Conservation (phyloP, 2,113 vertebrate species). For the Potamarius usumacintae region DNA sequence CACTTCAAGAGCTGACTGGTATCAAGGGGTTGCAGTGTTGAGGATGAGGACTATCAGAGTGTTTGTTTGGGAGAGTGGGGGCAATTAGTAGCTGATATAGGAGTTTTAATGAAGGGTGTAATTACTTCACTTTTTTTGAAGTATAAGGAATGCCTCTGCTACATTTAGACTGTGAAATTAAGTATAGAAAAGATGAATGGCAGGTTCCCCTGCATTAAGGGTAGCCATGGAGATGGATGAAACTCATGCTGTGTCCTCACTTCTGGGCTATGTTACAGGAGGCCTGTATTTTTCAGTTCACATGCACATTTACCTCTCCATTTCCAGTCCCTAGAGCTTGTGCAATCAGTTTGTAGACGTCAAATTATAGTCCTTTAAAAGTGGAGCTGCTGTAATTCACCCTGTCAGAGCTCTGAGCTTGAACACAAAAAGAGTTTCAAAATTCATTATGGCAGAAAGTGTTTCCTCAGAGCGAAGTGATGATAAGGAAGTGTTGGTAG, state of each 20-base stretch:
- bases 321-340: conserved; percentile 15
- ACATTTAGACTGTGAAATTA: conserved; percentile 49
- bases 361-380: conserved; percentile 37
- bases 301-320: conserved; percentile 20
- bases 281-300: conserved; percentile 43
- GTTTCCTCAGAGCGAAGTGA: conserved; percentile 22
- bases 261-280: conserved; percentile 20
- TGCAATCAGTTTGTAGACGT: conserved; percentile 20
- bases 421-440: conserved; percentile 28
- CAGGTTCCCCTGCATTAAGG: conserved; percentile 25
- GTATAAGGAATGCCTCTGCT: conserved; percentile 23
- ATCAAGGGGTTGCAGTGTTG: conserved; percentile 3
- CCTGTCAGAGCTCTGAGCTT: not conserved
- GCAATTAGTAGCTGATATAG: conserved; percentile 49
- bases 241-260: conserved; percentile 14
- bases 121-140: conserved; percentile 41
- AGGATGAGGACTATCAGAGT: conserved; percentile 6
- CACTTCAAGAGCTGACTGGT: not conserved
- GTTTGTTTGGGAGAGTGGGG: conserved; percentile 39
- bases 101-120: conserved; percentile 50
- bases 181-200: conserved; percentile 29
- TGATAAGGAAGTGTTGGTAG: conserved; percentile 21
- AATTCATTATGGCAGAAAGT: conserved; percentile 17
- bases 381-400: conserved; percentile 23
- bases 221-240: not conserved